Conservation (phyloP, 2,888 invertebrate species). For the Oasisia sp. region DNA sequence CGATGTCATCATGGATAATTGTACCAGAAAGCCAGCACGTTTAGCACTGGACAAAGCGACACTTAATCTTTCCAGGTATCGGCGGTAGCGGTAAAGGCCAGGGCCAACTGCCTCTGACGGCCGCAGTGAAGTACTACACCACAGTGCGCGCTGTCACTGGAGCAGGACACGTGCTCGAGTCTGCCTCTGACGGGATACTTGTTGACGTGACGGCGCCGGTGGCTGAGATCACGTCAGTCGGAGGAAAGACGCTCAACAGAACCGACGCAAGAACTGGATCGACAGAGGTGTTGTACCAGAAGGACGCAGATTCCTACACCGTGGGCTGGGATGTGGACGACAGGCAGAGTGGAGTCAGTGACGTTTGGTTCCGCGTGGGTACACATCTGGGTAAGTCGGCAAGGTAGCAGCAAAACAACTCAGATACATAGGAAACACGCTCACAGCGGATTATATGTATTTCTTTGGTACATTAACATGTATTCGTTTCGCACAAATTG, state of each 20-base stretch:
- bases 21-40: background rate
- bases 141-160: constrained; percentile 26
- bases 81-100: background rate
- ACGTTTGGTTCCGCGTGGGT: background rate
- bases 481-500: too few relatives aligned
- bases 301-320: background rate
- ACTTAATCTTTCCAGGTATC: background rate
- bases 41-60: background rate
- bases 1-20: background rate
- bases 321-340: background rate
- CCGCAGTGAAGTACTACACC: constrained; percentile 6
- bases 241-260: background rate
- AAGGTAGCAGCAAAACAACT: background rate
- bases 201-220: background rate
- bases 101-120: background rate
- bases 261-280: background rate
- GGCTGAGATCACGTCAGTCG: background rate
- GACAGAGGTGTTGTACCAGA: background rate
- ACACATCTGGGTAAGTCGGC: background rate
- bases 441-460: background rate
- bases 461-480: too few relatives aligned
- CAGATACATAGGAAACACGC: background rate
- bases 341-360: background rate
- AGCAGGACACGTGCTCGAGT: background rate
- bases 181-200: background rate